Percentiles rank a stretch among this genome's conserved stretches.
Evolutionary conservation across 2,797 vertebrate species (phyloP).

Genomic region (Notolepis coatsorum): DNA sequence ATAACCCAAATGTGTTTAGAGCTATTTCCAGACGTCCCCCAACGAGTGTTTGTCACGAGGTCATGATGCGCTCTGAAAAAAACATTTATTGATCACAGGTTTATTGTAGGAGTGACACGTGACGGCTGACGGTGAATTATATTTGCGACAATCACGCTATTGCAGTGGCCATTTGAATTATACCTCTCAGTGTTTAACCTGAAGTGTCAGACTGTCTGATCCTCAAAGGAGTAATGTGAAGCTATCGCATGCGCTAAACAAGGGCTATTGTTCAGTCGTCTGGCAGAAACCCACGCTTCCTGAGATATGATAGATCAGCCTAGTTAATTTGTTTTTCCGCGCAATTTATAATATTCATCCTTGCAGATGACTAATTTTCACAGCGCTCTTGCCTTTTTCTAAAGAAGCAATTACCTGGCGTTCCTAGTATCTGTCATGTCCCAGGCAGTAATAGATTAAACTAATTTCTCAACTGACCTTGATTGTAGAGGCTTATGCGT

Average conservation of each 20-base stretch:
- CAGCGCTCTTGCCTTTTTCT: constrained; percentile 70
- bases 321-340: constrained; percentile 70
- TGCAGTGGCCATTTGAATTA: background rate
- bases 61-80: background rate
- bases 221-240: constrained; percentile 38
- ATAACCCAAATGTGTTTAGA: too few relatives aligned
- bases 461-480: constrained; percentile 78
- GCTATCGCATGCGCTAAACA: constrained; percentile 41
- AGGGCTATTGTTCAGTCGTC: constrained; percentile 21
- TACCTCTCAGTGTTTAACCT: constrained; percentile 30
- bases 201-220: constrained; percentile 49
- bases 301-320: constrained; percentile 65
- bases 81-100: background rate
- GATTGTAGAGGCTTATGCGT: constrained; percentile 57
- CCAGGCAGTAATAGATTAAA: constrained; percentile 76
- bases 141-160: background rate
- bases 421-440: constrained; percentile 74
- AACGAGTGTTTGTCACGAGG: background rate
- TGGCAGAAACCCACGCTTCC: constrained; percentile 49
- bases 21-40: background rate
- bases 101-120: background rate
- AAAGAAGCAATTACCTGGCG: constrained; percentile 80
- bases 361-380: constrained; percentile 71
- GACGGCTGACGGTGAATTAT: background rate
- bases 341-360: constrained; percentile 74